phyloP scores from a whole-genome alignment of 2,888 invertebrate species.

The Furcula furcula region DNA sequence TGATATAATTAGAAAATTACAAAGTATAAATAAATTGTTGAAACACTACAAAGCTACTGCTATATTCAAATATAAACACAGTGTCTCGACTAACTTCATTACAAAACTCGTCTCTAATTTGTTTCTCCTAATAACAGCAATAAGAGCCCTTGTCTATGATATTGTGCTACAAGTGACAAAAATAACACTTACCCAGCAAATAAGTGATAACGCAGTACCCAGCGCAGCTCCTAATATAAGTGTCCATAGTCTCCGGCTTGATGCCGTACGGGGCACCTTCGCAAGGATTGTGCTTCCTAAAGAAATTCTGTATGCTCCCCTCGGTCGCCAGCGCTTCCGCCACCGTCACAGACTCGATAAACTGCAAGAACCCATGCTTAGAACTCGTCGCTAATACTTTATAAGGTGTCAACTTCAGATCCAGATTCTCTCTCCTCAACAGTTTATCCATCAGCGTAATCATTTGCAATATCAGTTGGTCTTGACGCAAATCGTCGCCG shows the following conservation, averaged over 20 bases:
- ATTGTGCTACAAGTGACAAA: too few relatives aligned
- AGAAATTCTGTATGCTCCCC: slow-evolving; percentile 95
- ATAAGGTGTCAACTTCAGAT: slow-evolving; percentile 97
- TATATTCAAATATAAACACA: too few relatives aligned
- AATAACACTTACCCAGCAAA: slow-evolving; percentile 83
- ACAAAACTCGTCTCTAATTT: too few relatives aligned
- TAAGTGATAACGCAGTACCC: slow-evolving; percentile 99
- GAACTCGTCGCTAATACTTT: slow-evolving; percentile 96
- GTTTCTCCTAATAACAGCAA: too few relatives aligned
- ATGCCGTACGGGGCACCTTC: slow-evolving; percentile 95
- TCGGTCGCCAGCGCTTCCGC: slow-evolving; percentile 94
- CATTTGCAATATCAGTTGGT: slow-evolving; percentile 98
- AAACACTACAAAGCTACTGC: too few relatives aligned
- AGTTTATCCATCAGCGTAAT: slow-evolving; percentile 99
- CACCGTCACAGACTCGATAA: slow-evolving; percentile 95
- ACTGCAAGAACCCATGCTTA: slow-evolving; percentile 98
- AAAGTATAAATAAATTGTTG: too few relatives aligned
- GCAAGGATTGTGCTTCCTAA: slow-evolving; percentile 93
- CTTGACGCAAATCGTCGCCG: slow-evolving; percentile 98
- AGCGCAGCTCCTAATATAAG: slow-evolving; percentile 96
- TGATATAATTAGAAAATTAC: too few relatives aligned
- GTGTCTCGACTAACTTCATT: too few relatives aligned
- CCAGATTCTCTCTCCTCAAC: slow-evolving; percentile 95
- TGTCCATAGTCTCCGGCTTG: slow-evolving; percentile 97
- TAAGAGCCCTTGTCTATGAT: too few relatives aligned